Evolutionary conservation across 2,888 invertebrate species (phyloP).

Genomic region (Busseola fusca): DNA sequence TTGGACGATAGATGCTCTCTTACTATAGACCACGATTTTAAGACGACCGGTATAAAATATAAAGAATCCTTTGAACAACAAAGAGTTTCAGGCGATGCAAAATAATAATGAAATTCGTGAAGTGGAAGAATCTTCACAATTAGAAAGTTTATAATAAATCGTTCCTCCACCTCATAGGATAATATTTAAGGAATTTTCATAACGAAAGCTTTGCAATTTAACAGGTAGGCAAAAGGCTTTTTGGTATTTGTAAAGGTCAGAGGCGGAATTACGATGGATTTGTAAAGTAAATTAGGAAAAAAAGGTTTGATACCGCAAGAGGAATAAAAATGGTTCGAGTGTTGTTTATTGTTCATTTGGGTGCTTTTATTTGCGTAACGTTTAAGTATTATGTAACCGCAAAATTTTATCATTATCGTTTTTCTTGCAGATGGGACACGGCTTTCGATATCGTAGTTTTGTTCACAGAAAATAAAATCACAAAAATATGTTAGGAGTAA

Average conservation of each 20-base stretch:
- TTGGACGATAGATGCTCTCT: conserved; percentile 64
- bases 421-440: conserved; percentile 11
- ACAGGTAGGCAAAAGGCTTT: conserved; percentile 68
- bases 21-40: conserved; percentile 37
- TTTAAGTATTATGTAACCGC: conserved; percentile 30
- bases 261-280: conserved; percentile 61
- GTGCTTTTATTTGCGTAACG: conserved; percentile 35
- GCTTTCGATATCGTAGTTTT: not conserved
- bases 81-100: conserved; percentile 41
- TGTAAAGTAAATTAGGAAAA: conserved; percentile 57
- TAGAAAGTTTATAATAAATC: conserved; percentile 75
- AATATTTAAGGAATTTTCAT: conserved; percentile 77
- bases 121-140: conserved; percentile 62
- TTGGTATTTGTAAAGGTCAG: conserved; percentile 69
- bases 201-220: conserved; percentile 75
- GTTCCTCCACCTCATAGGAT: conserved; percentile 70
- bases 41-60: conserved; percentile 50
- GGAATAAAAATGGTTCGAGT: conserved; percentile 34
- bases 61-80: conserved; percentile 43
- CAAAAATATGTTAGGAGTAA: conserved; percentile 34
- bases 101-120: conserved; percentile 56
- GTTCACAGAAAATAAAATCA: conserved; percentile 19
- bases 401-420: conserved; percentile 23
- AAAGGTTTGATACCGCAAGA: conserved; percentile 35
- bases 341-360: conserved; percentile 46